Base-by-base conservation (phyloP, 2,113 vertebrate genomes). In the Hydrochoerus hydrochaeris region DNA sequence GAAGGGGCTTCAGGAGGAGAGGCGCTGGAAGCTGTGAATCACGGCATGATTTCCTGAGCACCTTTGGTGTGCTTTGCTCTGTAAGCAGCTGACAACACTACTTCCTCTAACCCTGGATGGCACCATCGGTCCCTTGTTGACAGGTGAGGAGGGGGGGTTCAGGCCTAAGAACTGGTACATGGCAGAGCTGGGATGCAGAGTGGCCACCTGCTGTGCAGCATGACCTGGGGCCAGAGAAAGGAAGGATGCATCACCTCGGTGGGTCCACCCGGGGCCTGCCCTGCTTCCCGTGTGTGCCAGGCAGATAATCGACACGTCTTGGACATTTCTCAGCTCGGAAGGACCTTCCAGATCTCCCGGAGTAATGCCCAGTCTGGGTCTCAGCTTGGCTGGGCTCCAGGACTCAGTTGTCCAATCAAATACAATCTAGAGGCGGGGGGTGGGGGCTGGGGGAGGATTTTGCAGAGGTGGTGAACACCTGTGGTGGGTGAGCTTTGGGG, bases 51-150 rank as follows among this genome's bases (percentile, higher is more conserved):
- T 69, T 85, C n/a, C 9, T 65, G 26, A 49, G 24, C 54, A 62
- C 11, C 26, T 44, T 20, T 3, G 10, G 14, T 9, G n/a, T 38
- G 46, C 60, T 22, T 11, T n/a, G 28, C 9, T 52, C 32, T 65
- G 46, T 44, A 38, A 77, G 80, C 24, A 26, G 19, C 49, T 67
- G 60, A 8, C 60, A 30, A 14, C 13, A 2, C 8, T 63, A 38
- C 60, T 83, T 30, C 32, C 46, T 95, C 57, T 52, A 54, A 80
- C 11, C n/a, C 28, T 69, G 52, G 46, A 12, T 30, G 38, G 26
- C 5, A 22, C 2, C n/a, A 1, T 19, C 20, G 41, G 20, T 8
- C 2, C 7, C 1, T 35, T 28, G 32, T 8, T 57, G 44, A 24
- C 52, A 44, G 41, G 13, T 10, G 35, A 71, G 91, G 58, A 92